phyloP scores from a whole-genome alignment of 2,113 vertebrate species.

The Muntiacus muntjak region DNA sequence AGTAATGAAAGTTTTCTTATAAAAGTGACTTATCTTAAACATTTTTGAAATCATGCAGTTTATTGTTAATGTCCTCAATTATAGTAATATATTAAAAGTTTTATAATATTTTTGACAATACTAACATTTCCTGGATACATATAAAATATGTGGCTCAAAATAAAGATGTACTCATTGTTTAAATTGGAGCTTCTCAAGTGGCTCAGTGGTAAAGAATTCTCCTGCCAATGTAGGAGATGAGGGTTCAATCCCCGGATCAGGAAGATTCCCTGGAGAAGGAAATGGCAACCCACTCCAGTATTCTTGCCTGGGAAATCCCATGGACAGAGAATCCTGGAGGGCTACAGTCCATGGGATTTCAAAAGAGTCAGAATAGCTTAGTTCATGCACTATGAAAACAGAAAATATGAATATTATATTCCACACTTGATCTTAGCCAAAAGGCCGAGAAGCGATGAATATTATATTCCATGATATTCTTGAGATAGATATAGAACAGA shows the following conservation, averaged over 20 bases:
- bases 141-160: background rate
- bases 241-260: too few relatives aligned
- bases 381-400: background rate
- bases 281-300: too few relatives aligned
- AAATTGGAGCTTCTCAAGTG: too few relatives aligned
- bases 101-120: background rate
- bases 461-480: background rate
- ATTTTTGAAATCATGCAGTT: background rate
- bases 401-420: background rate
- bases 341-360: too few relatives aligned
- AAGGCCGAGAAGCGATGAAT: background rate
- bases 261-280: too few relatives aligned
- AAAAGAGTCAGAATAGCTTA: background rate
- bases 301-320: too few relatives aligned
- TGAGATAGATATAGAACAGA: background rate
- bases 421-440: background rate
- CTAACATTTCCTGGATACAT: background rate
- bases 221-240: too few relatives aligned
- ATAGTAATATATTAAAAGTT: background rate
- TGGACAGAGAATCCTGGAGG: too few relatives aligned
- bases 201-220: too few relatives aligned
- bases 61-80: background rate
- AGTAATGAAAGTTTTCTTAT: background rate
- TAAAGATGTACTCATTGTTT: background rate
- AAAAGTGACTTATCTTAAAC: background rate